phyloP scores from a whole-genome alignment of 53 echinoderm and acorn worm genomes.

The Luidia sarsii region DNA sequence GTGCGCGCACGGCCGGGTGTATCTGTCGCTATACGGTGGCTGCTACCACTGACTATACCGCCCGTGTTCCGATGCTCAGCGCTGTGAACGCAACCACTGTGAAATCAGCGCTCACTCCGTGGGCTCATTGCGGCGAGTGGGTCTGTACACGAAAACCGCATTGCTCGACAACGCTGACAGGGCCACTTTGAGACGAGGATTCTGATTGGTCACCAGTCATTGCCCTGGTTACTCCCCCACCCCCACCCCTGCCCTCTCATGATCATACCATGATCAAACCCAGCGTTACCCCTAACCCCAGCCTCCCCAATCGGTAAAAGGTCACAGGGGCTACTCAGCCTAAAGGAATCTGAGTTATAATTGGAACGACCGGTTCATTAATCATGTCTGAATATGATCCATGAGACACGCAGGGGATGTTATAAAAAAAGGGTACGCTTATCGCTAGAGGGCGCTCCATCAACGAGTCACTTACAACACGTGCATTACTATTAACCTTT shows the following conservation, averaged over 20 bases:
- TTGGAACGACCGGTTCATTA: slow-evolving; percentile 41
- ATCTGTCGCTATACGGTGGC: too few species aligned
- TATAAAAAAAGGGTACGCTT: too few species aligned
- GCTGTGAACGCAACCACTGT: slow-evolving; percentile 40
- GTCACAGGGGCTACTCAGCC: too few species aligned
- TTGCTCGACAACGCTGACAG: neutral
- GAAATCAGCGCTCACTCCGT: neutral
- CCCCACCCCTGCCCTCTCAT: too few species aligned
- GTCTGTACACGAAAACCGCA: neutral
- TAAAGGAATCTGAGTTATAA: neutral
- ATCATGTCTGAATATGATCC: too few species aligned
- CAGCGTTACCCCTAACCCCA: too few species aligned
- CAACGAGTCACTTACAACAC: neutral
- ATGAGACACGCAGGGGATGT: too few species aligned
- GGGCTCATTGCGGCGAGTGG: too few species aligned
- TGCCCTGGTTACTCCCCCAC: neutral
- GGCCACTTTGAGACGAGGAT: neutral
- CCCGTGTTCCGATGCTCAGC: too few species aligned
- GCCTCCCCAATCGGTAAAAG: too few species aligned
- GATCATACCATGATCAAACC: too few species aligned
- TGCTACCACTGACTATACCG: too few species aligned
- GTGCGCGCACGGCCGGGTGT: neutral
- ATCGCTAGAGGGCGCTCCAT: neutral
- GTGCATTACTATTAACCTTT: neutral
- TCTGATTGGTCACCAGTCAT: slow-evolving; percentile 23